Conservation (phyloP, 2,888 invertebrate genomes). For the Leptopterna dolabrata region DNA sequence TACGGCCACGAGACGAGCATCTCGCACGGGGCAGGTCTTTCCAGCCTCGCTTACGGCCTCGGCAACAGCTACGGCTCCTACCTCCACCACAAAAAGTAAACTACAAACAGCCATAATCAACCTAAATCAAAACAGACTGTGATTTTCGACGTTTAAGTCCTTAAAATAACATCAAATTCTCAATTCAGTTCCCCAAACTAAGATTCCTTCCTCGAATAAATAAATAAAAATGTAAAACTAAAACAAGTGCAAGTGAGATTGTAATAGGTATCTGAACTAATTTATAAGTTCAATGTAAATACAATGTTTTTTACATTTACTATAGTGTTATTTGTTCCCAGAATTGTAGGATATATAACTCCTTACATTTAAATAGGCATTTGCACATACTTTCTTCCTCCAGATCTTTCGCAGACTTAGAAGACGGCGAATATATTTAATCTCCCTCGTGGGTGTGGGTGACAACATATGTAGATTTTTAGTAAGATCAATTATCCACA, state of each 20-base stretch:
- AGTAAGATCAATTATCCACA: too few relatives aligned
- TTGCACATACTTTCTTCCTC: too few relatives aligned
- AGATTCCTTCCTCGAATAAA: neutral
- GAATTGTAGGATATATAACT: too few relatives aligned
- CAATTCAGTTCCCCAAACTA: neutral
- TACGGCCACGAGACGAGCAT: conserved; percentile 19
- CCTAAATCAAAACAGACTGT: conserved; percentile 13
- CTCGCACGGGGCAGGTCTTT: neutral
- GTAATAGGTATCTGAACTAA: neutral
- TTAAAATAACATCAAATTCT: neutral
- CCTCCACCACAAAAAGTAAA: conserved; percentile 49
- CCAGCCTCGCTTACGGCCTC: conserved; percentile 13
- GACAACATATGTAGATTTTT: too few relatives aligned
- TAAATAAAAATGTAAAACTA: neutral
- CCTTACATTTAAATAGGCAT: too few relatives aligned
- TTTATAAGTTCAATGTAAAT: neutral
- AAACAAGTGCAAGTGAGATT: neutral
- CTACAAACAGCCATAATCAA: neutral
- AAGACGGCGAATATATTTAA: too few relatives aligned
- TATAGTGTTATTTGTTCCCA: neutral
- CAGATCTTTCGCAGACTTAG: too few relatives aligned
- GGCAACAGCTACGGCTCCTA: conserved; percentile 29
- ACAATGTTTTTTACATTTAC: neutral
- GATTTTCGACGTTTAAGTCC: conserved; percentile 14
- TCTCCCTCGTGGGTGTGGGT: too few relatives aligned